Conservation (phyloP, 1,140 invertebrate species). For the Drosophila arawakana region DNA sequence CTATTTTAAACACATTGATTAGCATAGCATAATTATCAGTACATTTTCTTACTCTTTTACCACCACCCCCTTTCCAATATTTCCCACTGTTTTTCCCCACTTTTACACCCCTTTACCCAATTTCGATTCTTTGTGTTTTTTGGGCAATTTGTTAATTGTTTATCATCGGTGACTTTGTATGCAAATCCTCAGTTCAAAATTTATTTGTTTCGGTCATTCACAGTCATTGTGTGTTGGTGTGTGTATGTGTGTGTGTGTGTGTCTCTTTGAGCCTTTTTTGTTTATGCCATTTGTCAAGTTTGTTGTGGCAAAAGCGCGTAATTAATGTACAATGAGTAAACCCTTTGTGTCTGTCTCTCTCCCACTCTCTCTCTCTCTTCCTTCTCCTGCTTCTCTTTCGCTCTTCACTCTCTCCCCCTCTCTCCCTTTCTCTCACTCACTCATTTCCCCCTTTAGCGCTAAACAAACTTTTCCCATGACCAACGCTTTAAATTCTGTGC, state of each 20-base stretch:
- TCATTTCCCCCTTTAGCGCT: not conserved
- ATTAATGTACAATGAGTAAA: constrained; percentile 12
- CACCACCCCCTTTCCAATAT: too few species aligned
- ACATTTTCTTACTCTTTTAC: too few species aligned
- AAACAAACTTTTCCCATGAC: not conserved
- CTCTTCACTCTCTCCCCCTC: not conserved
- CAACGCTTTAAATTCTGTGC: constrained; percentile 10
- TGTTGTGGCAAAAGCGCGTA: constrained; percentile 10
- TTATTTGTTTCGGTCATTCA: not conserved
- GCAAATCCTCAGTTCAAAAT: constrained; percentile 58
- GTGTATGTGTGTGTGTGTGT: not conserved
- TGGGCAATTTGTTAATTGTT: constrained; percentile 47
- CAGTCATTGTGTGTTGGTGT: not conserved
- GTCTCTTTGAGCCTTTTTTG: constrained; percentile 15
- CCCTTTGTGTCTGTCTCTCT: not conserved
- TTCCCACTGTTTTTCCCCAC: not conserved
- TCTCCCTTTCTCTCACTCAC: not conserved
- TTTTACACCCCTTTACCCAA: not conserved
- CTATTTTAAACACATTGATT: constrained; percentile 55
- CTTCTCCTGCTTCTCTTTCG: not conserved
- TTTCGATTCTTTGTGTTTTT: constrained; percentile 4
- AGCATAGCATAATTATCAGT: constrained; percentile 56
- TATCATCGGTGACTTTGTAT: constrained; percentile 65
- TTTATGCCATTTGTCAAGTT: constrained; percentile 25
- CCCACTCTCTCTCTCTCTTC: not conserved